These are phyloP conservation scores for Osmerus eperlanus DNA, from an alignment of 2,113 vertebrate genomes.

Conservation along the genomic window DNA sequence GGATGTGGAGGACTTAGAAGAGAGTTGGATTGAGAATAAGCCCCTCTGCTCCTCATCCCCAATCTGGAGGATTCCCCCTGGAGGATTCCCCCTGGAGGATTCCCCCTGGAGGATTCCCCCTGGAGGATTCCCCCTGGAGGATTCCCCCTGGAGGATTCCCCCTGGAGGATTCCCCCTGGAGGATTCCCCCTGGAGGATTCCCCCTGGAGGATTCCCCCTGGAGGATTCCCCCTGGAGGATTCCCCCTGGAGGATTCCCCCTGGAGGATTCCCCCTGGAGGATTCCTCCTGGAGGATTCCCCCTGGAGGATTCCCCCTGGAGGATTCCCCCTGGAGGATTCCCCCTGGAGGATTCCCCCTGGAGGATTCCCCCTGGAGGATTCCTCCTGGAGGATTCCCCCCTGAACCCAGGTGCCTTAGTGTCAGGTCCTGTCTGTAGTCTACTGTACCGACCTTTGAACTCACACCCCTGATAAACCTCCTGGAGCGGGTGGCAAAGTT, in stretches of 20 bases:
- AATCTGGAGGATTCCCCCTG: slow-evolving; percentile 19
- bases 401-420: slow-evolving; percentile 63
- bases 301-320: slow-evolving; percentile 11
- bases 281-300: slow-evolving; percentile 11
- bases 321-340: slow-evolving; percentile 15
- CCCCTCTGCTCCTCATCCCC: not conserved
- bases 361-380: slow-evolving; percentile 4
- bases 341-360: slow-evolving; percentile 18
- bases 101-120: slow-evolving; percentile 13
- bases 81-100: slow-evolving; percentile 6
- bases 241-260: not conserved
- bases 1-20: not conserved
- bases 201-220: slow-evolving; percentile 12
- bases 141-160: not conserved
- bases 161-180: not conserved
- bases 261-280: not conserved
- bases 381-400: slow-evolving; percentile 2
- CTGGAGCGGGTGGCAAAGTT: slow-evolving; percentile 18
- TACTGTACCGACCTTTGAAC: no score
- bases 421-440: slow-evolving; percentile 31
- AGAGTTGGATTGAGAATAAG: slow-evolving; percentile 18
- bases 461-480: no score
- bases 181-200: slow-evolving; percentile 15
- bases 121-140: not conserved
- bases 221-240: slow-evolving; percentile 11